These are phyloP conservation scores for Lacerta viridis DNA, from an alignment of 2,797 vertebrate genomes.

Conservation along the genomic window DNA sequence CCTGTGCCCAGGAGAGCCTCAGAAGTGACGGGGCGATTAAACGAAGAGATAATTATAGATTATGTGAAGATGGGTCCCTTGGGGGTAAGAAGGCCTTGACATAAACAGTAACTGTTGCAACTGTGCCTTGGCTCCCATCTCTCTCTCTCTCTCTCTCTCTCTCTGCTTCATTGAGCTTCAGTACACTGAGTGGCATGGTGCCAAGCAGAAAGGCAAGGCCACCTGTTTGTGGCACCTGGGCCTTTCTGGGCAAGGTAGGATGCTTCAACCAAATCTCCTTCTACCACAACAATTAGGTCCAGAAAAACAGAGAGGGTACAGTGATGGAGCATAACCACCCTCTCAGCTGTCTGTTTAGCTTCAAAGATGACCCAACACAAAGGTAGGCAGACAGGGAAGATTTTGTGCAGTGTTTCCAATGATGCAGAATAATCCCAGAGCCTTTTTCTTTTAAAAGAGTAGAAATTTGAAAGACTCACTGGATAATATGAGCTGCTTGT, in stretches of 20 bases:
- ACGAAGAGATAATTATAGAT: slow-evolving; percentile 94
- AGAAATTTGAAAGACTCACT: background rate
- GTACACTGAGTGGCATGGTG: slow-evolving; percentile 23
- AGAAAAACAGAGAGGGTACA: background rate
- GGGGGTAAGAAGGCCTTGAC: slow-evolving; percentile 78
- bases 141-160: slow-evolving; percentile 62
- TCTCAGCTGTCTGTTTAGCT: slow-evolving; percentile 23
- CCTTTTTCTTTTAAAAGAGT: background rate
- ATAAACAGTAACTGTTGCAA: slow-evolving; percentile 78
- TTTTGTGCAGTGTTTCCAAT: background rate
- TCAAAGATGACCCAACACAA: slow-evolving; percentile 38
- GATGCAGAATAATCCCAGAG: rapidly evolving
- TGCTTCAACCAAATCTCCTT: background rate
- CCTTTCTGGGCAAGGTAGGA: slow-evolving; percentile 20
- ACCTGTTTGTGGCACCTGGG: slow-evolving; percentile 73
- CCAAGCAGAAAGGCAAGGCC: slow-evolving; percentile 63
- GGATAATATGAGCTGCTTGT: background rate
- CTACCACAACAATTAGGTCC: slow-evolving; percentile 31
- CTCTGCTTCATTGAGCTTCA: slow-evolving; percentile 51
- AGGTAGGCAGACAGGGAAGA: slow-evolving; percentile 9
- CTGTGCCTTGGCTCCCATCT: slow-evolving; percentile 69
- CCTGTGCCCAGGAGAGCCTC: slow-evolving; percentile 85
- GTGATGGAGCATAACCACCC: slow-evolving; percentile 15
- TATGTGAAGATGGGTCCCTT: slow-evolving; percentile 85
- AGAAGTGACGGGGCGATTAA: slow-evolving; percentile 93